Evolutionary conservation across 2,113 vertebrate species (phyloP).

Genomic region (Calcarius ornatus): DNA sequence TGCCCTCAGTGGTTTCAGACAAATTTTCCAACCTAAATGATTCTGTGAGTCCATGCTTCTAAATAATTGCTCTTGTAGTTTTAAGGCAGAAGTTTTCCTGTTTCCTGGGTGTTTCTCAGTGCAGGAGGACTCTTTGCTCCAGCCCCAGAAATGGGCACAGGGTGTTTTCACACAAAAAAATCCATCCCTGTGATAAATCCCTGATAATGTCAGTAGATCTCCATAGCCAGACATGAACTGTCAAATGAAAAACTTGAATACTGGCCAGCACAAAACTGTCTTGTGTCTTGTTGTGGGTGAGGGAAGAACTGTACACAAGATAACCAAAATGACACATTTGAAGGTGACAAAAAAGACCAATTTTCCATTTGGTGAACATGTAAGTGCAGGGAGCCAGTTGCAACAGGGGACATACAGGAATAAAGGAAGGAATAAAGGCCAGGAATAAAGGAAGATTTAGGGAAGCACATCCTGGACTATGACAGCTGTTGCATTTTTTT

Average conservation of each 20-base stretch:
- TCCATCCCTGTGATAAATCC: background rate
- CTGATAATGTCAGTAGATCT: background rate
- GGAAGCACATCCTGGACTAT: background rate
- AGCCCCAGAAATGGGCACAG: background rate
- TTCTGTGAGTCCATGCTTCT: too few species aligned
- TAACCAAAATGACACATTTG: background rate
- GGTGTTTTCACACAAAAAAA: background rate
- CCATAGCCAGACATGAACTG: background rate
- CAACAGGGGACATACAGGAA: background rate
- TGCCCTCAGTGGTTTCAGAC: background rate
- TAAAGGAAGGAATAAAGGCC: background rate
- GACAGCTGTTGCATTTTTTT: background rate
- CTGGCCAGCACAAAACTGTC: background rate
- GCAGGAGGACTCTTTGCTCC: background rate
- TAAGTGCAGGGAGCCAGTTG: background rate
- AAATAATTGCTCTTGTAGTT: background rate
- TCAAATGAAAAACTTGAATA: background rate
- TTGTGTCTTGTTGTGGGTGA: background rate
- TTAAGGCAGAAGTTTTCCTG: background rate
- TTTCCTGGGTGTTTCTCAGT: background rate
- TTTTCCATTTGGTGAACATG: background rate
- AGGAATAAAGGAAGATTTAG: background rate
- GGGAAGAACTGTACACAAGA: background rate
- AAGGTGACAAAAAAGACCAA: background rate
- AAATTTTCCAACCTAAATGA: background rate